These are phyloP conservation scores for Lasioglossum leucozonium DNA, from an alignment of 2,888 invertebrate genomes.

Conservation along the genomic window DNA sequence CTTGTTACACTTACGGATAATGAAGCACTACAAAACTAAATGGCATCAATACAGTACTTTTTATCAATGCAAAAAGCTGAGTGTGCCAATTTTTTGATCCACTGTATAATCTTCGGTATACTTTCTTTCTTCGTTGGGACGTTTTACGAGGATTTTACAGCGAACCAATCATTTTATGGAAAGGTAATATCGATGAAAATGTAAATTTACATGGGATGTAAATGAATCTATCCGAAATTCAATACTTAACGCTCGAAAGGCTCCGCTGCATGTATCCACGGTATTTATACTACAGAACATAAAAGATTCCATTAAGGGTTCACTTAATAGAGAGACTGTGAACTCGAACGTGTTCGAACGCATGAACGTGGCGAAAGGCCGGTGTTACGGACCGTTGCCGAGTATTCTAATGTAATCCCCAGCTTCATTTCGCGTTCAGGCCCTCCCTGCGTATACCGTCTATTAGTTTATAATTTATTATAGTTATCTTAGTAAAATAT, in stretches of 20 bases:
- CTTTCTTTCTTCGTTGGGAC: not conserved
- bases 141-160: not conserved
- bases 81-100: not conserved
- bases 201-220: not conserved
- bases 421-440: too few species aligned
- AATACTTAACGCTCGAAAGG: constrained; percentile 2
- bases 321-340: not conserved
- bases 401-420: too few species aligned
- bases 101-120: not conserved
- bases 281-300: not conserved
- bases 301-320: not conserved
- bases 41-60: not conserved
- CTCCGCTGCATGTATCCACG: not conserved
- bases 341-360: not conserved
- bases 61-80: not conserved
- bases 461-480: too few species aligned
- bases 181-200: constrained; percentile 10
- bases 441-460: too few species aligned
- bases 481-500: too few species aligned
- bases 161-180: constrained; percentile 5
- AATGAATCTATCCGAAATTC: constrained; percentile 7
- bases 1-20: not conserved
- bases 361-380: not conserved
- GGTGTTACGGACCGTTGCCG: too few species aligned
- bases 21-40: not conserved